Base-by-base conservation (phyloP, 2,888 invertebrate genomes). In the Pandemis corylana region DNA sequence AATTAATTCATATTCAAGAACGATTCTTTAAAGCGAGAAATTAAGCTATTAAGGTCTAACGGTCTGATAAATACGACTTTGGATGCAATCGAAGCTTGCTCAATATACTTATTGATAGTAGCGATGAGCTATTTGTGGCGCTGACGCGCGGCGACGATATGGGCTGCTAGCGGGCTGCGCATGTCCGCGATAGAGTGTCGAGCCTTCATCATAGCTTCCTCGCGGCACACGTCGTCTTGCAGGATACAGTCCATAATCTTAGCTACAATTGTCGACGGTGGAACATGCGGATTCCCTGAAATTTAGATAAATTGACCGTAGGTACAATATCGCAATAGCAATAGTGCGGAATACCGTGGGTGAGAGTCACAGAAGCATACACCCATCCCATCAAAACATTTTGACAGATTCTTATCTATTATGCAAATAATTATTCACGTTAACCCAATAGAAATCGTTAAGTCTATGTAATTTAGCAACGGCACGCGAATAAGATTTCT, bases 221-320 rank as follows among this genome's bases (percentile, higher is more conserved):
- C 93, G 68, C 93, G 95, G 80, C 94, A 93, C 41, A 92, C 93
- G 78, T 96, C 95, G 82, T 95, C 95, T 79, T 95, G 94, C 78
- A 96, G 92, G 78, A 96, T 95, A 75, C 96, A 95, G 80, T 97
- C 96, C 95, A 97, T 97, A 82, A 97, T 97, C 89, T 97, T 97
- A 89, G 97, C 96, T 88, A 97, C 97, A 93, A 97, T 97, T 89
- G 96, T 96, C 84, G 97, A 97, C 77, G 97, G 97, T 89, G 96
- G 96, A 94, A 96, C 95, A 94, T 97, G 96, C 76, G 96, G 97
- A 91, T 96, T 96, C 89, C 97, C 97, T 96, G 91, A 61, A 89
- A 90, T 44, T 36, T 36, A 36, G 0, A 36, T 36, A 36, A 59
- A 62, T 44, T 44, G 9, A 44, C 9, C 20, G 0, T 49, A 49